phyloP scores from a whole-genome alignment of 2,888 invertebrate genomes.

The Prenolepis imparis region DNA sequence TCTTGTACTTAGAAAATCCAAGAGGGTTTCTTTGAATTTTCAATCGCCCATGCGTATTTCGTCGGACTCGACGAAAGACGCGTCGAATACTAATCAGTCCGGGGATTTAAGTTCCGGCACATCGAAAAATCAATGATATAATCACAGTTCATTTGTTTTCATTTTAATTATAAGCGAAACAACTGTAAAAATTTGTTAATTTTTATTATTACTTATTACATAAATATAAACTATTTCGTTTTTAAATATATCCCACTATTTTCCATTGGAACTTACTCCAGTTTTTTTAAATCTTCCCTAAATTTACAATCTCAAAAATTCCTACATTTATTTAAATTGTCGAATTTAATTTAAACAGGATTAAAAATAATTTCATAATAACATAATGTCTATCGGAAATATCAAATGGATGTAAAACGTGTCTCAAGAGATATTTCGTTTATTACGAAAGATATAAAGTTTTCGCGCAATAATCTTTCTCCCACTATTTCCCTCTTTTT shows the following conservation, averaged over 20 bases:
- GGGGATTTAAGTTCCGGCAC: not conserved
- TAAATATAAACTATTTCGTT: conserved; percentile 35
- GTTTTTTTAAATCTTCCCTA: not conserved
- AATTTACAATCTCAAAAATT: not conserved
- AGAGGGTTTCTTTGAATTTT: conserved; percentile 70
- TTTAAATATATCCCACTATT: not conserved
- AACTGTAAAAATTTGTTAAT: conserved; percentile 19
- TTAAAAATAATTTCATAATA: not conserved
- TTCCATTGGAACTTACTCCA: not conserved
- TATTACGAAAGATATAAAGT: not conserved
- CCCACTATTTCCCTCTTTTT: not conserved
- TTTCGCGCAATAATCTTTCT: not conserved
- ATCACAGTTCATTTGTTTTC: not conserved
- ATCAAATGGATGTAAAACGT: not conserved
- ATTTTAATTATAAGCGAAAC: not conserved
- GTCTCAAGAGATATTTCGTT: not conserved
- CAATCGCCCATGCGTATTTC: conserved; percentile 64
- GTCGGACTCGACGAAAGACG: not conserved
- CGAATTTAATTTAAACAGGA: not conserved
- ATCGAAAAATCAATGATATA: not conserved
- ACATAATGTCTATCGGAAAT: not conserved
- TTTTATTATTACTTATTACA: not conserved
- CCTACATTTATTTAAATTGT: not conserved
- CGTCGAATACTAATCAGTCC: not conserved
- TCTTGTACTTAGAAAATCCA: conserved; percentile 81